Percentiles rank a stretch among this genome's conserved stretches.
These are phyloP conservation scores for Alviniconcha marisindica DNA, from an alignment of 1,140 invertebrate genomes.

Conservation along the genomic window DNA sequence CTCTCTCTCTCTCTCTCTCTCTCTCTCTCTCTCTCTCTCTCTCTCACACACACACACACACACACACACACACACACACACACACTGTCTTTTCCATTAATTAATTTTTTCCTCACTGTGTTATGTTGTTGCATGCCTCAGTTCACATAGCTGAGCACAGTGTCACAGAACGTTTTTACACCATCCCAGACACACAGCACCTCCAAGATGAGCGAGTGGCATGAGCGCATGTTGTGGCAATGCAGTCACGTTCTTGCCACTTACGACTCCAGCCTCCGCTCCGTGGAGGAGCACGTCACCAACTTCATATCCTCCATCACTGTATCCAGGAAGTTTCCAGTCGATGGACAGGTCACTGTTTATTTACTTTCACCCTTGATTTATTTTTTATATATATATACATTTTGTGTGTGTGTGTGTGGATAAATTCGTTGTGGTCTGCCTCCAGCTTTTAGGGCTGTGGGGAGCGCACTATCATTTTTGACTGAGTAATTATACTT, in stretches of 20 bases:
- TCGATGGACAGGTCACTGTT: conserved; percentile 3
- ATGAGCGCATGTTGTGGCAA: conserved; percentile 57
- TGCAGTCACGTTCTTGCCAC: conserved; percentile 62
- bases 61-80: background rate
- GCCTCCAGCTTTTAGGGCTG: too few relatives aligned
- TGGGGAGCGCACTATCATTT: too few relatives aligned
- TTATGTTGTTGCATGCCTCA: background rate
- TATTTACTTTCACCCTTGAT: too few relatives aligned
- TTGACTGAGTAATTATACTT: too few relatives aligned
- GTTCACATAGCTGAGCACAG: background rate
- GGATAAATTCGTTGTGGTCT: too few relatives aligned
- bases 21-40: too few relatives aligned
- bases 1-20: too few relatives aligned
- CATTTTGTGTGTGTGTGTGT: background rate
- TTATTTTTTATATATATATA: too few relatives aligned
- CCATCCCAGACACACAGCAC: background rate
- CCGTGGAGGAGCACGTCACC: conserved; percentile 69
- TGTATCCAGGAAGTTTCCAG: background rate
- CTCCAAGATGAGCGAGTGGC: conserved; percentile 50
- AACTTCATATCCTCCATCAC: conserved; percentile 53
- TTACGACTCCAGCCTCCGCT: conserved; percentile 57
- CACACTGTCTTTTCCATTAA: too few relatives aligned
- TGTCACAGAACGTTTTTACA: background rate
- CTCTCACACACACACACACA: too few relatives aligned
- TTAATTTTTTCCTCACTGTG: background rate